phyloP scores from a whole-genome alignment of 1,140 invertebrate genomes.

The Oreohelix idahoensis region DNA sequence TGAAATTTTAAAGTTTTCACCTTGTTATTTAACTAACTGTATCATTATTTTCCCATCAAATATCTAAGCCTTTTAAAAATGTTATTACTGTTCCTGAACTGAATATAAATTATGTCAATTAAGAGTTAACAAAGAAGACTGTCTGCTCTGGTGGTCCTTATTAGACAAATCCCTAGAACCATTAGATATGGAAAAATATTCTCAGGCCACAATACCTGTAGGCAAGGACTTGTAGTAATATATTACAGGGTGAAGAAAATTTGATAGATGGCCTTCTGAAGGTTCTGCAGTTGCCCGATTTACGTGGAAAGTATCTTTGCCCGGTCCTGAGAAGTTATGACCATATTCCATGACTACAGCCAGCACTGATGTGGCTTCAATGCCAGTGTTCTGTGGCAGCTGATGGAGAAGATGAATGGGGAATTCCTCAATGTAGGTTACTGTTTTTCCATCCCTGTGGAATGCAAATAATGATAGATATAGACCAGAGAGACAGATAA shows the following conservation, averaged over 20 bases:
- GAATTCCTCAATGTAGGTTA: constrained; percentile 72
- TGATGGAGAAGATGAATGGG: constrained; percentile 71
- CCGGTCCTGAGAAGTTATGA: constrained; percentile 74
- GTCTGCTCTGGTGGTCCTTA: too few relatives aligned
- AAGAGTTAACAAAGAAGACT: too few relatives aligned
- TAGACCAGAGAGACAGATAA: background rate
- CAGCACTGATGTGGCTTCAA: constrained; percentile 60
- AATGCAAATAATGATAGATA: constrained; percentile 26
- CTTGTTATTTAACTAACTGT: too few relatives aligned
- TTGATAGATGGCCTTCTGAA: constrained; percentile 72
- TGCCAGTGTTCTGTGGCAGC: constrained; percentile 67
- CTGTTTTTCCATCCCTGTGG: constrained; percentile 58
- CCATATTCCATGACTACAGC: constrained; percentile 74
- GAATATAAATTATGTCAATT: too few relatives aligned
- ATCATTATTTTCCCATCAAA: too few relatives aligned
- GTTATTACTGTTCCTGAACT: too few relatives aligned
- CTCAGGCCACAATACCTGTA: background rate
- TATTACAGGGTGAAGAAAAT: constrained; percentile 62
- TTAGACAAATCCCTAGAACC: too few relatives aligned
- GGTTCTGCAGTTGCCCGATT: constrained; percentile 73
- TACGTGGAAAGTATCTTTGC: constrained; percentile 73
- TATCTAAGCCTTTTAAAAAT: too few relatives aligned
- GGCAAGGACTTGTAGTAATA: background rate
- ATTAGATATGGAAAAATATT: too few relatives aligned
- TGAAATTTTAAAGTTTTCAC: too few relatives aligned